These are phyloP conservation scores for Ptychadena robeensis DNA, from an alignment of 2,797 vertebrate species.

Conservation along the genomic window DNA sequence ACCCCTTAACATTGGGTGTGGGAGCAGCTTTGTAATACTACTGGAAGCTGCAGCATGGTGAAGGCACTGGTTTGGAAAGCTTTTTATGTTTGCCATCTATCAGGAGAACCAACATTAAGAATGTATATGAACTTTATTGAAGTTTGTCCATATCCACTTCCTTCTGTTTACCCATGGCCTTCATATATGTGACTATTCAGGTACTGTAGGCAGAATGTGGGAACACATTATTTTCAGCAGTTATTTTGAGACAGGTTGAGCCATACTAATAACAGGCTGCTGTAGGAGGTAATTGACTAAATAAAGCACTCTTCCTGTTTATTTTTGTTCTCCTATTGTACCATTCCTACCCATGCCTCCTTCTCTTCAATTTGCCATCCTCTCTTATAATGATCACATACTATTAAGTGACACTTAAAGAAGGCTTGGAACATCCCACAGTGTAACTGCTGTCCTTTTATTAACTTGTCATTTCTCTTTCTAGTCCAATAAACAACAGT, in stretches of 20 bases:
- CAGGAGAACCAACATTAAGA: background rate
- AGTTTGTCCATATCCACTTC: background rate
- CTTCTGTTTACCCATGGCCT: background rate
- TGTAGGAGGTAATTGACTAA: constrained; percentile 43
- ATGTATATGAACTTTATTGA: background rate
- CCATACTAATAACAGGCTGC: constrained; percentile 23
- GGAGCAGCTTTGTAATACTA: background rate
- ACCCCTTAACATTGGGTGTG: too few species aligned
- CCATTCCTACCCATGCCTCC: constrained; percentile 22
- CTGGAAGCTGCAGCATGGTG: background rate
- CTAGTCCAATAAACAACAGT: constrained; percentile 47
- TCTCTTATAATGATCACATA: constrained; percentile 49
- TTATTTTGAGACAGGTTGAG: constrained; percentile 6
- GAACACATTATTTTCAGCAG: constrained; percentile 1
- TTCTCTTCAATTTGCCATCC: constrained; percentile 45
- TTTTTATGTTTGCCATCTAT: background rate
- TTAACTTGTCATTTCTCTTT: constrained; percentile 60
- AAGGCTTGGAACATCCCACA: constrained; percentile 25
- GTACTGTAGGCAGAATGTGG: background rate
- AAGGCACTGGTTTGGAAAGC: background rate
- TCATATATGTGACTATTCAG: constrained; percentile 1
- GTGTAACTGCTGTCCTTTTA: constrained; percentile 39
- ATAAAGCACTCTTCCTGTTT: constrained; percentile 39
- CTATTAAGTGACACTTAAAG: constrained; percentile 41
- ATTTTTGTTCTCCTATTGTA: constrained; percentile 6